These are phyloP conservation scores for Melanostigma gelatinosum DNA, from an alignment of 2,113 vertebrate species.

Conservation along the genomic window DNA sequence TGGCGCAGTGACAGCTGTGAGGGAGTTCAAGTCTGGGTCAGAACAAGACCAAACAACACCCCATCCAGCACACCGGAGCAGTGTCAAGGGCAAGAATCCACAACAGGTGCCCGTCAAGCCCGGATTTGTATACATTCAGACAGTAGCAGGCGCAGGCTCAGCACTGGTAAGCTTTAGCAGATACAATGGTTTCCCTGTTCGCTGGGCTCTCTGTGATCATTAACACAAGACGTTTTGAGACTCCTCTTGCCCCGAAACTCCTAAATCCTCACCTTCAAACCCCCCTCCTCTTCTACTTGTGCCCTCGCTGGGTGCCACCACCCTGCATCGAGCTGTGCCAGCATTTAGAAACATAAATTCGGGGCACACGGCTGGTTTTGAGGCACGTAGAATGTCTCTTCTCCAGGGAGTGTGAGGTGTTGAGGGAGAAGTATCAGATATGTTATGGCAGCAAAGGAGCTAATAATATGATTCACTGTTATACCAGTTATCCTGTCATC, in stretches of 20 bases:
- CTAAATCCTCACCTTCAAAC: slow-evolving; percentile 41
- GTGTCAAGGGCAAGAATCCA: slow-evolving; percentile 72
- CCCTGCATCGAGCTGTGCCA: slow-evolving; percentile 34
- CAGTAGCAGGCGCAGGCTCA: slow-evolving; percentile 48
- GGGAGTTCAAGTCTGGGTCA: slow-evolving; percentile 78
- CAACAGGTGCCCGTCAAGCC: slow-evolving; percentile 66
- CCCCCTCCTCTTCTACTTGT: not conserved
- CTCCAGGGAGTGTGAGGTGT: slow-evolving; percentile 49
- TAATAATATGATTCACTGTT: slow-evolving; percentile 48
- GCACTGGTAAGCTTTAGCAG: slow-evolving; percentile 11
- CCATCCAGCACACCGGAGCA: slow-evolving; percentile 13
- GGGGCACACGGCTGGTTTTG: slow-evolving; percentile 54
- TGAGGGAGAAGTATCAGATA: slow-evolving; percentile 43
- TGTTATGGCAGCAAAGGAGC: slow-evolving; percentile 35
- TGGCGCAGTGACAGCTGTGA: slow-evolving; percentile 70
- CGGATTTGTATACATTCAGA: slow-evolving; percentile 38
- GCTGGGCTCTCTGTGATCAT: slow-evolving; percentile 40
- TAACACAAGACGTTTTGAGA: slow-evolving; percentile 43
- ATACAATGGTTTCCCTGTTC: slow-evolving; percentile 45
- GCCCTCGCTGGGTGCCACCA: slow-evolving; percentile 18
- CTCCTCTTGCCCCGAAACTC: slow-evolving; percentile 16
- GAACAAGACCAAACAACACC: slow-evolving; percentile 59
- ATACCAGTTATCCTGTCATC: slow-evolving; percentile 23
- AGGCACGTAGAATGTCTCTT: slow-evolving; percentile 43
- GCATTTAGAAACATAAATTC: slow-evolving; percentile 35